Conservation (phyloP, 2,888 invertebrate genomes). For the Cryptosula pallasiana region DNA sequence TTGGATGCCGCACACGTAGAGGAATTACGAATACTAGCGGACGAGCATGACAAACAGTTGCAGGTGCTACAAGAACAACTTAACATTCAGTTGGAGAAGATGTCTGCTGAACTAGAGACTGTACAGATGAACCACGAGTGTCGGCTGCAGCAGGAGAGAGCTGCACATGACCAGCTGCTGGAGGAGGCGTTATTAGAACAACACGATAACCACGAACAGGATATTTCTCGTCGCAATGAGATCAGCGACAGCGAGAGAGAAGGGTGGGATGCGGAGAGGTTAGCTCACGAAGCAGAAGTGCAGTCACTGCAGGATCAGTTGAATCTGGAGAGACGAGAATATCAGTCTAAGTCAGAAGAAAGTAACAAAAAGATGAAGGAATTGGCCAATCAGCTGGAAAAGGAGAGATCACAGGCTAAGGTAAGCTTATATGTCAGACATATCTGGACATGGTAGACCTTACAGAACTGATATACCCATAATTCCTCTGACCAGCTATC, state of each 20-base stretch:
- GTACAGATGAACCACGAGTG: background rate
- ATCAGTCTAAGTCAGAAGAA: background rate
- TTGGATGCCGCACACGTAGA: constrained; percentile 10
- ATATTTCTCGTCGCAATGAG: constrained; percentile 2
- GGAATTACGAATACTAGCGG: constrained; percentile 9
- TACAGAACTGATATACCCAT: no score
- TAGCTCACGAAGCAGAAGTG: constrained; percentile 7
- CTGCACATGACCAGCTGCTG: background rate
- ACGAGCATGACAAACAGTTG: constrained; percentile 15
- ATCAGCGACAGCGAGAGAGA: background rate
- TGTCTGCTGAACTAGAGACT: background rate
- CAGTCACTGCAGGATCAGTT: constrained; percentile 1
- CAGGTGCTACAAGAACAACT: constrained; percentile 6
- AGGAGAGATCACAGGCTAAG: constrained; percentile 8
- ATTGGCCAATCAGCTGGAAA: background rate
- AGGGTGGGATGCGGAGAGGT: constrained; percentile 12
- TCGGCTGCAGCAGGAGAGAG: background rate
- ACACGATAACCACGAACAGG: constrained; percentile 11
- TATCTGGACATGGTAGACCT: background rate
- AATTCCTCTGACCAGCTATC: no score
- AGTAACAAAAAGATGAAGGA: background rate
- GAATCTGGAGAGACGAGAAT: constrained; percentile 18
- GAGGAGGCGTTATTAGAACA: constrained; percentile 13
- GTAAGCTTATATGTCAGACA: background rate
- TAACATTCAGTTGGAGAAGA: background rate